Evolutionary conservation across 64 coral and sea anemone genomes (phyloP), one percentile per base, ranked within the genome.

Genomic region (Stichodactyla mertensii): DNA sequence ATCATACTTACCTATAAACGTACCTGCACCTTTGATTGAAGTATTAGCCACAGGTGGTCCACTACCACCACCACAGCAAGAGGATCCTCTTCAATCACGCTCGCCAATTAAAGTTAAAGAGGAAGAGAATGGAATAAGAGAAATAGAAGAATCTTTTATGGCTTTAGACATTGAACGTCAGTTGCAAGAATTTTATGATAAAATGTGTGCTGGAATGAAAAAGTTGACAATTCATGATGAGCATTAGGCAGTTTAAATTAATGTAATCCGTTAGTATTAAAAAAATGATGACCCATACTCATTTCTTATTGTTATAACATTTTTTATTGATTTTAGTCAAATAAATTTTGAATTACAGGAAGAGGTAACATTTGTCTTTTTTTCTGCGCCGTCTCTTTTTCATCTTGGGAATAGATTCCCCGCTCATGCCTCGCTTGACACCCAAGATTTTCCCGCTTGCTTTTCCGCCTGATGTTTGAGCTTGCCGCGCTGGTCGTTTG

Each of bases 141-240:
- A 74, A 74, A 31, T n/a, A 28, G 23, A 71, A 71, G 66, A 74
- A 12, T 11, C 24, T 74, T 26, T 8, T 74, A 74, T 74, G 69
- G 69, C 62, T 66, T 66, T 66, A 66, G 62, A 66, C 62, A 66
- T 66, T 66, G 62, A 66, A 66, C 62, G 62, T 66, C 62, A 66
- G 62, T 66, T 66, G 5, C 62, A 66, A 66, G 62, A 66, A 66
- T 66, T 66, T 66, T 66, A 66, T 66, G 62, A 66, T 66, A 6
- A 22, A 66, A 66, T 66, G 62, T 66, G 62, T 22, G 62, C 62
- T 66, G 62, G 62, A 66, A 66, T 66, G 62, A 66, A 66, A 66
- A 66, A 66, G 62, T 66, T 18, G 13, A 16, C 62, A 66, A 66
- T 66, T 66, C 62, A 66, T 66, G 62, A 66, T 66, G 10, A 66